Evolutionary conservation across 2,797 vertebrate genomes (phyloP), one percentile per base, ranked within the genome.

Genomic region (Takifugu ocellatus): DNA sequence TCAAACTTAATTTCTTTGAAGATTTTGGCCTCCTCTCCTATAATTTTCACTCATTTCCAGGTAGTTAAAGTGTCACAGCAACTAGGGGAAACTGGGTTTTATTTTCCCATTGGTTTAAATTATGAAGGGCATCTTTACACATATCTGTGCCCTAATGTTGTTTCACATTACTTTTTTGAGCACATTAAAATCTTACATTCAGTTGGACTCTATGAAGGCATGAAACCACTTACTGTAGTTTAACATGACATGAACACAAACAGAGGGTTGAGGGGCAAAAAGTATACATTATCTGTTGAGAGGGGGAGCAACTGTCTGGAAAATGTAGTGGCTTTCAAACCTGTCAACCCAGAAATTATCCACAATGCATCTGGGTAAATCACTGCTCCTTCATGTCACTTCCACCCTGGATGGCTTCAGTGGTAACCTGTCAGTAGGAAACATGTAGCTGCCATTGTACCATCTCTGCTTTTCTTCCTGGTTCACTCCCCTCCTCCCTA

Each of bases 221-320:
- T 21, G 49, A 60, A 57, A 65, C 49, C 77, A 75, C 72, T 81
- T 68, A 78, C 66, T 58, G 66, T 26, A 17, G 50, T 61, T 9
- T 68, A 65, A 78, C 21, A 61, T 76, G 76, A 68, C 68, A 66
- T 29, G 25, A 71, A 79, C 64, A 73, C 70, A 77, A 75, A 77
- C 79, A 72, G 78, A 77, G 33, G 31, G 75, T 71, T 76, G 72
- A 59, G 45, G 56, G 61, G 70, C 62, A 39, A n/a, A n/a, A 57
- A 74, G 57, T 39, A 15, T 2, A 42, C 31, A 12, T 66, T 82
- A 72, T 85, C 86, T 85, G 67, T 75, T 83, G 73, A 31, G 36
- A 53, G 63, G 66, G 68, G 59, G 54, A 45, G 43, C 87, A 90
- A 86, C 88, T 89, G 87, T 87, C 71, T 55, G 66, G 56, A 60